Evolutionary conservation across 2,113 vertebrate species (phyloP).

Genomic region (Taurulus bubalis): DNA sequence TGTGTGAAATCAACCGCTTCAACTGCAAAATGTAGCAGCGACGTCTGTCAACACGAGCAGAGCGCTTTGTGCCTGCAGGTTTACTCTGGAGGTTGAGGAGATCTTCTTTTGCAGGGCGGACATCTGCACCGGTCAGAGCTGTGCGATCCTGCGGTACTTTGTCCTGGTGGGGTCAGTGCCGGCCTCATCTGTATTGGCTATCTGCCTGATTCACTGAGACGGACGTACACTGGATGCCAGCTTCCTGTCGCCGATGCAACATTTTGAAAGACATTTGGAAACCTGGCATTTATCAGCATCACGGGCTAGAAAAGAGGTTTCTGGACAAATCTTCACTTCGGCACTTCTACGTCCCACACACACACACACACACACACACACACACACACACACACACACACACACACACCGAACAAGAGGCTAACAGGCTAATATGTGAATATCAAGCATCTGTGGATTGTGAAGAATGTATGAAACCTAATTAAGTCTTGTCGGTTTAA

Average conservation of each 20-base stretch:
- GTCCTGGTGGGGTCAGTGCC: conserved; percentile 13
- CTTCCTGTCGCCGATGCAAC: conserved; percentile 24
- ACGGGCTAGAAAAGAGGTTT: neutral
- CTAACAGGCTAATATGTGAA: conserved; percentile 63
- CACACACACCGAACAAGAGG: conserved; percentile 55
- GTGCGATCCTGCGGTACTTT: conserved; percentile 7
- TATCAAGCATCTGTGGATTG: conserved; percentile 69
- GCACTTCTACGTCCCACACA: neutral
- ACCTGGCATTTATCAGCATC: neutral
- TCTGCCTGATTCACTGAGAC: conserved; percentile 57
- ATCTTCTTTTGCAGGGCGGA: neutral
- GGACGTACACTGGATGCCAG: conserved; percentile 17
- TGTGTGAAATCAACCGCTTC: neutral
- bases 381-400: conserved; percentile 42
- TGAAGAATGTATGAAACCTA: conserved; percentile 81
- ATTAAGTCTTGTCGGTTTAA: conserved; percentile 81
- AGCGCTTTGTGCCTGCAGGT: neutral
- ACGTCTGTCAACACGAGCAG: neutral
- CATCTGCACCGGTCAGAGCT: conserved; percentile 22
- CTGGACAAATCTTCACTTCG: neutral
- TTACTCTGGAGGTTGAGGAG: neutral
- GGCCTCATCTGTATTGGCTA: conserved; percentile 50
- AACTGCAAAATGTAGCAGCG: neutral
- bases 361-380: conserved; percentile 16
- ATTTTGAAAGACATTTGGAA: conserved; percentile 7